Conservation (phyloP, 2,888 invertebrate genomes). For the Agrotis exclamationis region DNA sequence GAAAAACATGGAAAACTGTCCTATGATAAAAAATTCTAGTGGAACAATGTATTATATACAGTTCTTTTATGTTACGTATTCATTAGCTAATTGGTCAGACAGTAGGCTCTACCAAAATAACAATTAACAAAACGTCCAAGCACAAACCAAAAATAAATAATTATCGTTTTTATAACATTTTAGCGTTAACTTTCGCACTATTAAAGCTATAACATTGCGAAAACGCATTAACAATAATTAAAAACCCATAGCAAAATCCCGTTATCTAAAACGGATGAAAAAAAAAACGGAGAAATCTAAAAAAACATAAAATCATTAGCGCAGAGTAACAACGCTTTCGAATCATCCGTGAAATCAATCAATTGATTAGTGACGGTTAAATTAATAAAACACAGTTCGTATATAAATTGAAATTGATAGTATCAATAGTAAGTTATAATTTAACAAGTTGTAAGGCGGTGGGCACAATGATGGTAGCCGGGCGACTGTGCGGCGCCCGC, state of each 20-base stretch:
- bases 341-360: constrained; percentile 77
- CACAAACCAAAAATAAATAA: constrained; percentile 13
- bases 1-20: constrained; percentile 3
- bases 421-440: constrained; percentile 65
- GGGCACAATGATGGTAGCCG: constrained; percentile 37
- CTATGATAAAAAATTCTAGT: not conserved
- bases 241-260: constrained; percentile 57
- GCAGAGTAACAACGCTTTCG: constrained; percentile 69
- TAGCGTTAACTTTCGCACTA: constrained; percentile 43
- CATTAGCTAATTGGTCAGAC: constrained; percentile 24
- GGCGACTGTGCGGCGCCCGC: constrained; percentile 39
- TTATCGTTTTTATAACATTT: constrained; percentile 45
- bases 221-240: constrained; percentile 57
- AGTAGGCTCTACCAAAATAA: constrained; percentile 25
- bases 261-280: constrained; percentile 57
- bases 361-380: constrained; percentile 70
- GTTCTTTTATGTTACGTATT: not conserved
- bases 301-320: constrained; percentile 63
- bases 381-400: constrained; percentile 69
- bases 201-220: constrained; percentile 28
- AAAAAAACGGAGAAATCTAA: constrained; percentile 69
- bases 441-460: constrained; percentile 61
- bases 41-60: constrained; percentile 13
- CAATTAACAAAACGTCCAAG: constrained; percentile 1
- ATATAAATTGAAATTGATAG: constrained; percentile 72